These are phyloP conservation scores for Acridotheres tristis DNA, from an alignment of 2,797 vertebrate genomes.

Conservation along the genomic window DNA sequence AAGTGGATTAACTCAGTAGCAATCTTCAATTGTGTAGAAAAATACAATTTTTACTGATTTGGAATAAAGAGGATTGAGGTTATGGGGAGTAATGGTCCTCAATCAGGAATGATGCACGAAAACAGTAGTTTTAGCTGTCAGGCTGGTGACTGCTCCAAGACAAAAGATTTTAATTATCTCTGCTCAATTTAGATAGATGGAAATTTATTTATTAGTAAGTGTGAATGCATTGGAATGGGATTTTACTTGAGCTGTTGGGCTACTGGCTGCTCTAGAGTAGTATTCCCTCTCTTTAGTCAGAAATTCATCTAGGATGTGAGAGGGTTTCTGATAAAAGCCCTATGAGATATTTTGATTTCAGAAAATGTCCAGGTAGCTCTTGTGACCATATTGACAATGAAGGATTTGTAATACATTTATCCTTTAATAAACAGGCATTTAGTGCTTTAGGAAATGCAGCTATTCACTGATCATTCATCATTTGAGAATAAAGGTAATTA, in stretches of 20 bases:
- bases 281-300: neutral
- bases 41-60: neutral
- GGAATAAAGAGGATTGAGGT: neutral
- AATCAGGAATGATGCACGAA: neutral
- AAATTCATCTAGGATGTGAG: neutral
- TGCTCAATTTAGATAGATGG: neutral
- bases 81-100: neutral
- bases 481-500: constrained; percentile 73
- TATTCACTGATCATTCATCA: constrained; percentile 68
- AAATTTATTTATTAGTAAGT: neutral
- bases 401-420: constrained; percentile 2
- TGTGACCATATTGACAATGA: neutral
- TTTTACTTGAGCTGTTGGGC: neutral
- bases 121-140: neutral
- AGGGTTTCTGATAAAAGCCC: neutral
- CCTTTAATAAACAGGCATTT: constrained; percentile 29
- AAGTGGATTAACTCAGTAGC: neutral
- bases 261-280: neutral
- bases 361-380: neutral
- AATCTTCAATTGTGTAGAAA: neutral
- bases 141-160: neutral
- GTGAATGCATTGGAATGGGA: neutral
- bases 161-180: neutral
- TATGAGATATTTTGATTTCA: neutral
- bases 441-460: constrained; percentile 58